Conservation (phyloP, 1,140 invertebrate genomes). For the Monochamus saltuarius region DNA sequence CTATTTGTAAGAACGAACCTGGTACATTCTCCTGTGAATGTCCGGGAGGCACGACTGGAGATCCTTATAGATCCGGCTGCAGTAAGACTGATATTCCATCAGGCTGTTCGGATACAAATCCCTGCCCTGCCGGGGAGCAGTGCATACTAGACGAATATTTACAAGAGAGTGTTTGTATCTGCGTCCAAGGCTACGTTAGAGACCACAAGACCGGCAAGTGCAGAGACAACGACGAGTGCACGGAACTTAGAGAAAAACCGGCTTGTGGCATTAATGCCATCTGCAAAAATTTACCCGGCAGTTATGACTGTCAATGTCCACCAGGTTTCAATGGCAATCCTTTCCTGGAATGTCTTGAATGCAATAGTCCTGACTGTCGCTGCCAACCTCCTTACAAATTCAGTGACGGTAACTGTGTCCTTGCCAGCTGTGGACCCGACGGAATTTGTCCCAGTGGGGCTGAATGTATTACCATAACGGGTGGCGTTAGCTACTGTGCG, state of each 20-base stretch:
- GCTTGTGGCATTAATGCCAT: constrained; percentile 84
- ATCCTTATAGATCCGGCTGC: constrained; percentile 74
- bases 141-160: constrained; percentile 75
- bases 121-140: constrained; percentile 80
- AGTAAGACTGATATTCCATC: constrained; percentile 61
- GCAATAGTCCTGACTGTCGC: constrained; percentile 78
- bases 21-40: constrained; percentile 87
- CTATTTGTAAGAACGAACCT: constrained; percentile 84
- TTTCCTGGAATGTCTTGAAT: constrained; percentile 80
- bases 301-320: constrained; percentile 90
- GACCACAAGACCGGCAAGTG: constrained; percentile 72
- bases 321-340: constrained; percentile 86
- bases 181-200: constrained; percentile 77
- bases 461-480: constrained; percentile 84
- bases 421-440: constrained; percentile 76
- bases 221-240: constrained; percentile 87
- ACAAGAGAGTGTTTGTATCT: constrained; percentile 81
- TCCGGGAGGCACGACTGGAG: constrained; percentile 70
- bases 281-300: constrained; percentile 91
- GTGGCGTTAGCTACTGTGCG: constrained; percentile 87
- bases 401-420: constrained; percentile 75
- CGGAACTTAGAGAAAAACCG: constrained; percentile 67
- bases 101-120: constrained; percentile 69
- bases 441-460: constrained; percentile 78
- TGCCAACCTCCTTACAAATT: constrained; percentile 85